phyloP scores from a whole-genome alignment of 2,888 invertebrate genomes.

The Marronus borbonicus region DNA sequence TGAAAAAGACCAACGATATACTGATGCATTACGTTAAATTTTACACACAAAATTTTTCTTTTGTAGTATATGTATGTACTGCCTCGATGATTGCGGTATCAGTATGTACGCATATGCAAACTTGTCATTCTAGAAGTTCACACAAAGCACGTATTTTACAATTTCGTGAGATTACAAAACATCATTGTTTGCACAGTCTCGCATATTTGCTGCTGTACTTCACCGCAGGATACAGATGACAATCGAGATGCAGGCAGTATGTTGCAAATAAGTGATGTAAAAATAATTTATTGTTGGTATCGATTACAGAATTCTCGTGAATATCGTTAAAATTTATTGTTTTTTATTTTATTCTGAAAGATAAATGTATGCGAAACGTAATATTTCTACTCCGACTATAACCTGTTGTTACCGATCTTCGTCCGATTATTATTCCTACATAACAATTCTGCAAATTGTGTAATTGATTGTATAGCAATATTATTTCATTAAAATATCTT shows the following conservation, averaged over 20 bases:
- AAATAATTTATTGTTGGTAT: background rate
- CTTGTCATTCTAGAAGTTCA: background rate
- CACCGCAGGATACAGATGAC: background rate
- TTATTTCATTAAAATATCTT: no score
- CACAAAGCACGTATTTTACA: background rate
- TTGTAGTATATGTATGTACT: no score
- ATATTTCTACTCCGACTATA: background rate
- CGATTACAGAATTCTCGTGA: background rate
- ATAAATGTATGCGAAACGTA: slow-evolving; percentile 1
- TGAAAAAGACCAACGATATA: no score
- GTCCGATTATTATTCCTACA: no score
- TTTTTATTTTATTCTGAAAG: background rate
- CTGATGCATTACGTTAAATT: no score
- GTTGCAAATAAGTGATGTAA: background rate
- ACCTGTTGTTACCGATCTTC: background rate
- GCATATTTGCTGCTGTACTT: background rate
- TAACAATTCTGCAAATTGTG: no score
- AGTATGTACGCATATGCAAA: no score
- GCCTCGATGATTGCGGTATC: no score
- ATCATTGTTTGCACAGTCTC: slow-evolving; percentile 4
- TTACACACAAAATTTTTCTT: no score
- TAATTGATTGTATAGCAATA: no score
- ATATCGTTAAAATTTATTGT: background rate
- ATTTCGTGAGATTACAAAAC: slow-evolving; percentile 8
- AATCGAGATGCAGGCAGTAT: background rate